phyloP scores from a whole-genome alignment of 2,113 vertebrate genomes.

The Anoura caudifer region DNA sequence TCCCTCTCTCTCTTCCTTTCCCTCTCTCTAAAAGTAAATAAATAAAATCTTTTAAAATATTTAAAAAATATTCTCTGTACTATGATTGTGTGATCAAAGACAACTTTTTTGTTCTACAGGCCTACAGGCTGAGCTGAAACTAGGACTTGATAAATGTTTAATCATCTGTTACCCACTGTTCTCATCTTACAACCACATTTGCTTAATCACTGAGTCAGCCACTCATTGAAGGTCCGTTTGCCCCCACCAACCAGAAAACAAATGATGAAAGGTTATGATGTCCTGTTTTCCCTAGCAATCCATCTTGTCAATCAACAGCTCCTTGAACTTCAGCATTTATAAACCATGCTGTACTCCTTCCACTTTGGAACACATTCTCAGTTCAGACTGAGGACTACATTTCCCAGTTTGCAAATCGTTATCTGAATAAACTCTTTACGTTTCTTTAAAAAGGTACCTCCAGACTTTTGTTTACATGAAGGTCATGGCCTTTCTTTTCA shows the following conservation, averaged over 20 bases:
- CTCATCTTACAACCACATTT: not conserved
- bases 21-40: too few relatives aligned
- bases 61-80: too few relatives aligned
- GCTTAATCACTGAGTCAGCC: not conserved
- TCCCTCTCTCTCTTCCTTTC: too few relatives aligned
- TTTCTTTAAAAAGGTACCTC: not conserved
- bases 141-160: not conserved
- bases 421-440: not conserved
- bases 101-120: too few relatives aligned
- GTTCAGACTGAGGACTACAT: not conserved
- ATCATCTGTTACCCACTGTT: not conserved
- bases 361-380: not conserved
- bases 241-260: not conserved
- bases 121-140: too few relatives aligned
- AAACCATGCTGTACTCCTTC: not conserved
- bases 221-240: too few relatives aligned
- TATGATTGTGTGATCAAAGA: too few relatives aligned
- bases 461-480: not conserved
- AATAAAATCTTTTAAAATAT: too few relatives aligned
- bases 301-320: too few relatives aligned
- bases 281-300: not conserved
- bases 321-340: not conserved
- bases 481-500: not conserved
- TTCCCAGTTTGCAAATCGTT: not conserved
- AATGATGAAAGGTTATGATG: not conserved